Conservation (phyloP, 2,797 vertebrate species). For the Sebastes matsubarae region DNA sequence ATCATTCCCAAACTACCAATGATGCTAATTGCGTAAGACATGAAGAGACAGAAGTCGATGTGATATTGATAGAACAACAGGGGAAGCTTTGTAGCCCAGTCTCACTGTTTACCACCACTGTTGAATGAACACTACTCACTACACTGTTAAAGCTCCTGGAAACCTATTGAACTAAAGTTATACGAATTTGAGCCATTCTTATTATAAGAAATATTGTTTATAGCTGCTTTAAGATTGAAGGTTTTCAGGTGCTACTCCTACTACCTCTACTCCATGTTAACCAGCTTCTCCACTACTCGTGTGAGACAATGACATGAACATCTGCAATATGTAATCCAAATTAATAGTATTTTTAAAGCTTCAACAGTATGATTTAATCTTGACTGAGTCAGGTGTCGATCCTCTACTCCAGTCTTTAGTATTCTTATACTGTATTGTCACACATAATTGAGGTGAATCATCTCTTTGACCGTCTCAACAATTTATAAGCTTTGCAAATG, state of each 20-base stretch:
- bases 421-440: neutral
- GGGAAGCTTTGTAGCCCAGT: neutral
- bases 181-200: neutral
- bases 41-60: constrained; percentile 9
- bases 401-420: neutral
- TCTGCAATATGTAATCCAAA: neutral
- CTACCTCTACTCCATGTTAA: neutral
- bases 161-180: neutral
- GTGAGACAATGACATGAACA: neutral
- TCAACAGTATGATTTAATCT: neutral
- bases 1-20: neutral
- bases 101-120: neutral
- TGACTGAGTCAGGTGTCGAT: neutral
- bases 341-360: too few species aligned
- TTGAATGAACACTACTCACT: neutral
- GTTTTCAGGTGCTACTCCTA: neutral
- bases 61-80: neutral
- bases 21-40: constrained; percentile 29
- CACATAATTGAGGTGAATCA: neutral
- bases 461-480: neutral
- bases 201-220: neutral
- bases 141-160: neutral
- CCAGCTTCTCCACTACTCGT: too few species aligned
- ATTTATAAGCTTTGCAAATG: neutral
- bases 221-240: neutral